Percentiles rank a stretch among this genome's conserved stretches.
phyloP scores from a whole-genome alignment of 2,888 invertebrate species.

The Coronaproctus castanopsis region DNA sequence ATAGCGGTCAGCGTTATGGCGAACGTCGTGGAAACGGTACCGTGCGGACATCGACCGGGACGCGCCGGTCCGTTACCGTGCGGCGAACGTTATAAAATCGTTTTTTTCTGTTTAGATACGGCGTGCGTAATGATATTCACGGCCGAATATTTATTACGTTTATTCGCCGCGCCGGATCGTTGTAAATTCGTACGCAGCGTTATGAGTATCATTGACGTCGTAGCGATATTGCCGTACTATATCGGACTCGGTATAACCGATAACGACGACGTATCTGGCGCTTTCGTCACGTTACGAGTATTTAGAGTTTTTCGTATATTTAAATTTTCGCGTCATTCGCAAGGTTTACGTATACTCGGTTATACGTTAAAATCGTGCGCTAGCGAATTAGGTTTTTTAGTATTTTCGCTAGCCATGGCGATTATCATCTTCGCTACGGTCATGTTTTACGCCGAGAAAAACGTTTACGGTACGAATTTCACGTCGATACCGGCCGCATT shows the following conservation, averaged over 20 bases:
- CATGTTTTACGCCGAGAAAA: slow-evolving; percentile 99
- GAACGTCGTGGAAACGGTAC: slow-evolving; percentile 94
- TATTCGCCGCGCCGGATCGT: slow-evolving; percentile 95
- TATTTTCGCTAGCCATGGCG: slow-evolving; percentile 98
- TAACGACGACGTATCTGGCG: slow-evolving; percentile 96
- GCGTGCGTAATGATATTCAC: slow-evolving; percentile 99
- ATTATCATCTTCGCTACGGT: slow-evolving; percentile 99
- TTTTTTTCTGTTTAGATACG: slow-evolving; percentile 97
- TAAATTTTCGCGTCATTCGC: slow-evolving; percentile 98
- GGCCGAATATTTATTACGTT: slow-evolving; percentile 80
- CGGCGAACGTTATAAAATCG: slow-evolving; percentile 92
- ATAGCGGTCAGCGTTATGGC: slow-evolving; percentile 99
- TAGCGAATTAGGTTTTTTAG: slow-evolving; percentile 95
- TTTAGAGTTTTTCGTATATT: slow-evolving; percentile 99
- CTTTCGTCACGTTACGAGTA: slow-evolving; percentile 94
- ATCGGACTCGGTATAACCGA: slow-evolving; percentile 93
- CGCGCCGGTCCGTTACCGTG: slow-evolving; percentile 76
- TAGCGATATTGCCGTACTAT: slow-evolving; percentile 97
- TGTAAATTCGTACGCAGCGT: slow-evolving; percentile 95
- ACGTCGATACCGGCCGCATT: slow-evolving; percentile 99
- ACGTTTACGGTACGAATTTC: slow-evolving; percentile 89
- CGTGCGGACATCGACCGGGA: slow-evolving; percentile 73
- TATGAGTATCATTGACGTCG: slow-evolving; percentile 98
- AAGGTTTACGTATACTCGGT: slow-evolving; percentile 92
- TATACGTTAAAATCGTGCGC: slow-evolving; percentile 98